Evolutionary conservation across 2,113 vertebrate genomes (phyloP).

Genomic region (Peucedramus taeniatus): DNA sequence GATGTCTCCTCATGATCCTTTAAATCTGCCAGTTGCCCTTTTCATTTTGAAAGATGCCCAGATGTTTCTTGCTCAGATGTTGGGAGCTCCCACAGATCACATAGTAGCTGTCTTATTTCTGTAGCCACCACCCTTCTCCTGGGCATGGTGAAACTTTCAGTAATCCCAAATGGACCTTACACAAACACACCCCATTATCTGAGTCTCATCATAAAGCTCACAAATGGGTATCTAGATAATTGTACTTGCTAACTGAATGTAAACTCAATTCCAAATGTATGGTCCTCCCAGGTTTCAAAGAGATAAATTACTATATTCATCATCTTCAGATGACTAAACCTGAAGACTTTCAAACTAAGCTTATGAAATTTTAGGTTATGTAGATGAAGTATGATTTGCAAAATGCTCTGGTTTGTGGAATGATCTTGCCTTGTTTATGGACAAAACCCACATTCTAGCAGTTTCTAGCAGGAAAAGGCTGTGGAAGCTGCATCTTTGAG

Average conservation of each 20-base stretch:
- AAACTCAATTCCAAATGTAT: not conserved
- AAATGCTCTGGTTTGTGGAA: not conserved
- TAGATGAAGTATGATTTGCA: not conserved
- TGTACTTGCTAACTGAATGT: not conserved
- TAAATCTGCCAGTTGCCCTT: not conserved
- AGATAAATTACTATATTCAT: not conserved
- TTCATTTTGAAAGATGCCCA: not conserved
- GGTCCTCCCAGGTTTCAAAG: not conserved
- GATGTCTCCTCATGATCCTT: not conserved
- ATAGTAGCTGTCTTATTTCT: not conserved
- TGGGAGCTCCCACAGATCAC: not conserved
- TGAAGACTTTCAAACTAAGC: not conserved
- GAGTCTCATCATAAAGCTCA: not conserved
- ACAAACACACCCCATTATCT: not conserved
- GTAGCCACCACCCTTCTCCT: rapidly evolving
- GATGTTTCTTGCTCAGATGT: not conserved
- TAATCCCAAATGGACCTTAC: not conserved
- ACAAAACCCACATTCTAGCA: not conserved
- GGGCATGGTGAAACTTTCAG: not conserved
- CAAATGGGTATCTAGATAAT: not conserved
- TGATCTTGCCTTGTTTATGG: not conserved
- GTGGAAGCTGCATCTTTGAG: not conserved
- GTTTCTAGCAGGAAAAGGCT: not conserved
- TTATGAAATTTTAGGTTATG: not conserved
- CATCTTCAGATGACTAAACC: not conserved